Evolutionary conservation across 2,113 vertebrate species (phyloP).

Genomic region (Pica pica): DNA sequence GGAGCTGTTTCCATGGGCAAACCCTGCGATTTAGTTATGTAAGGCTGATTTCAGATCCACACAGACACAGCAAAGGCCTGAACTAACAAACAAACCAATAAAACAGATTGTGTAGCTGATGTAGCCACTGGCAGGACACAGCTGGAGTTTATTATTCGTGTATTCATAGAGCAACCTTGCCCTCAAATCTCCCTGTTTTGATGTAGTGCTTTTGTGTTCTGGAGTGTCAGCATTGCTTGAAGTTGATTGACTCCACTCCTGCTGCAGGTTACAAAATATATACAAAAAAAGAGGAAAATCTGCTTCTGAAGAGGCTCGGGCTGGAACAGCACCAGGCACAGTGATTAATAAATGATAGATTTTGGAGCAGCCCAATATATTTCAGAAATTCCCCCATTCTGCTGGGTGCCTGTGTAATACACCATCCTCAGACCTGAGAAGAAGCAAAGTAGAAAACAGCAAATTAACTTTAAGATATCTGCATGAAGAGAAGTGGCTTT

Average conservation of each 20-base stretch:
- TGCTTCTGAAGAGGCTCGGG: neutral
- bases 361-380: neutral
- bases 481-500: neutral
- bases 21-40: neutral
- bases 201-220: neutral
- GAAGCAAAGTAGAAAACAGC: neutral
- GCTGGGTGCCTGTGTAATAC: neutral
- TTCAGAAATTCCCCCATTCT: neutral
- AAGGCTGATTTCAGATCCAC: neutral
- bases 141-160: constrained; percentile 11
- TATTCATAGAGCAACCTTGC: constrained; percentile 26
- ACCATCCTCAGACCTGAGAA: neutral
- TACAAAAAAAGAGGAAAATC: neutral
- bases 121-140: constrained; percentile 30
- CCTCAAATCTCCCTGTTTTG: neutral
- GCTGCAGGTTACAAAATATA: neutral
- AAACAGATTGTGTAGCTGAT: neutral
- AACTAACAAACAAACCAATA: neutral
- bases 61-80: neutral
- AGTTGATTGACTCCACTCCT: constrained; percentile 1
- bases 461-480: neutral
- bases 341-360: constrained; percentile 14
- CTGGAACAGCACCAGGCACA: neutral
- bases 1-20: neutral
- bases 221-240: constrained; percentile 14